Conservation (phyloP, 2,888 invertebrate species). For the Leptarthrus brevirostris region DNA sequence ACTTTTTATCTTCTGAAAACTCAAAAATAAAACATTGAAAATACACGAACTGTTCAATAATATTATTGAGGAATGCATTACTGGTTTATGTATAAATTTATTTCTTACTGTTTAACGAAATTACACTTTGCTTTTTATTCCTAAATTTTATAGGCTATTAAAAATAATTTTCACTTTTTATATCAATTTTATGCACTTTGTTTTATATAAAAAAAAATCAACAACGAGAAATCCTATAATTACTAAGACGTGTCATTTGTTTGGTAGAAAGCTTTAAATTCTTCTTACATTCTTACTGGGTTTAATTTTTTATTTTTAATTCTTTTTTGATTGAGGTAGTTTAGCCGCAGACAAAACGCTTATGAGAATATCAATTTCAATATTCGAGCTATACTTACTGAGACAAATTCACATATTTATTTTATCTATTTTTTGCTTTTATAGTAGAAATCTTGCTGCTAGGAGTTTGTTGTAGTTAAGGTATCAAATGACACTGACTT, state of each 20-base stretch:
- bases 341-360: conserved; percentile 36
- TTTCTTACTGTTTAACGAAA: neutral
- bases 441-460: too few relatives aligned
- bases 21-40: too few relatives aligned
- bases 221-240: conserved; percentile 18
- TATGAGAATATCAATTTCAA: neutral
- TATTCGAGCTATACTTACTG: neutral
- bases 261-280: conserved; percentile 46
- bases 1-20: neutral
- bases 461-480: too few relatives aligned
- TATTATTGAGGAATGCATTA: conserved; percentile 52
- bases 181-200: neutral
- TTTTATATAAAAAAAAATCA: neutral
- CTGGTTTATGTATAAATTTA: conserved; percentile 44
- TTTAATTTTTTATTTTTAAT: neutral
- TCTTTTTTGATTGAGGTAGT: conserved; percentile 16
- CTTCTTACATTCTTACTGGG: neutral
- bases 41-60: too few relatives aligned
- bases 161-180: conserved; percentile 24
- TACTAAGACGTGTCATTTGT: conserved; percentile 47
- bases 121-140: conserved; percentile 7
- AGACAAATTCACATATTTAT: too few relatives aligned
- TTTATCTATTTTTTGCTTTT: too few relatives aligned
- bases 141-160: conserved; percentile 14
- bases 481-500: too few relatives aligned